Evolutionary conservation across 2,113 vertebrate species (phyloP).

Genomic region (Pardalotus punctatus): DNA sequence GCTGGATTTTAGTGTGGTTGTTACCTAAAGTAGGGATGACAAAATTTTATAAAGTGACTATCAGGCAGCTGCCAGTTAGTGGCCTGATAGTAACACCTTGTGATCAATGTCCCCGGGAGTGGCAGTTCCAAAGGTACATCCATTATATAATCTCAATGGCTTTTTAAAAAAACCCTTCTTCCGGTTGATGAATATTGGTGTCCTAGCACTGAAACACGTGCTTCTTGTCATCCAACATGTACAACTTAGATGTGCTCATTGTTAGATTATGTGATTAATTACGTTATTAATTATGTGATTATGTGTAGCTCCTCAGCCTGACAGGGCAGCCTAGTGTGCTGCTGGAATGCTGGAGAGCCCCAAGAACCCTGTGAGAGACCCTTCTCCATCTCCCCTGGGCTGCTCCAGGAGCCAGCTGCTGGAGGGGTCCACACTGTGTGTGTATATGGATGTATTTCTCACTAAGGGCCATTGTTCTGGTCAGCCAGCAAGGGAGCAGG

Average conservation of each 20-base stretch:
- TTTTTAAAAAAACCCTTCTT: neutral
- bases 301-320: too few relatives aligned
- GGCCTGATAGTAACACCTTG: neutral
- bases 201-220: fast-evolving
- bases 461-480: fast-evolving
- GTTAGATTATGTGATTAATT: neutral
- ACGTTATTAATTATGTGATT: too few relatives aligned
- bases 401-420: neutral
- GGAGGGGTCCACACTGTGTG: fast-evolving
- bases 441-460: fast-evolving
- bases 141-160: neutral
- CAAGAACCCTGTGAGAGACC: neutral
- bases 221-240: neutral
- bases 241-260: fast-evolving
- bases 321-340: neutral
- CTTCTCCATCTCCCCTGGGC: neutral
- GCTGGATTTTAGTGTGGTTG: neutral
- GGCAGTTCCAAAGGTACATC: neutral
- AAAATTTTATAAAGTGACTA: neutral
- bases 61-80: neutral
- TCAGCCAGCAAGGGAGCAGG: fast-evolving
- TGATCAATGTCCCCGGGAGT: neutral
- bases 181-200: neutral
- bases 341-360: neutral
- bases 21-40: neutral